Base-by-base conservation (phyloP, 2,888 invertebrate genomes). In the Notodonta ziczac region DNA sequence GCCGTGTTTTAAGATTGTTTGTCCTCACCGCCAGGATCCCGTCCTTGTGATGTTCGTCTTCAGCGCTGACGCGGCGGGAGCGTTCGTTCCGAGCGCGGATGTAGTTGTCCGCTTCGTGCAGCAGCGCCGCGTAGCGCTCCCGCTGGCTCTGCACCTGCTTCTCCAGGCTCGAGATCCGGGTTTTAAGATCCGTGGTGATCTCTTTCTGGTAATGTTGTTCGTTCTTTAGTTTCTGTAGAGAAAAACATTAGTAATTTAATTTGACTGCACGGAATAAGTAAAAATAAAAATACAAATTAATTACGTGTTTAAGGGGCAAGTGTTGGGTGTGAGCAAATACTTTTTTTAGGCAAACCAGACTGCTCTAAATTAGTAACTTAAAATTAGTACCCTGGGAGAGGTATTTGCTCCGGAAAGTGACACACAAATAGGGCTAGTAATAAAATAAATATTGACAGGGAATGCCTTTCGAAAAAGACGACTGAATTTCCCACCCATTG, bases 31-130 rank as follows among this genome's bases (percentile, higher is more conserved):
- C 71, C 9, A 88, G 67, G 61, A 87, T 73, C 0, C 83, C 84
- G 0, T 91, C 92, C 63, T 85, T 86, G 71, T 82, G 85, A 1
- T 74, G 79, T 0, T 80, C 77, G 2, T 90, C 92, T 50, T 90
- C 88, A 0, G 82, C 70, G 77, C 91, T 87, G 61, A 85, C 78
- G 66, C 87, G 82, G 51, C 92, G 69, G 4, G 87, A 72, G 51
- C 89, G 63, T 58, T 91, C 87, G 85, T 91, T 85, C 80, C 92
- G 67, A 74, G 95, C 94, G 51, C 95, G 89, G 10, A 97, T 95
- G 78, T 96, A 96, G 72, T 94, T 95, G 72, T 98, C 98, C 40
- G 97, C 97, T 77, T 98, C 98, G 14, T 96, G 96, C 46, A 98
- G 87, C 35, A 98, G 86, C 3, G 95, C 95, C 9, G 97, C 91